Percentiles rank a stretch among this genome's conserved stretches.
phyloP scores from a whole-genome alignment of 2,888 invertebrate genomes.

The Tryphoninae sp. region DNA sequence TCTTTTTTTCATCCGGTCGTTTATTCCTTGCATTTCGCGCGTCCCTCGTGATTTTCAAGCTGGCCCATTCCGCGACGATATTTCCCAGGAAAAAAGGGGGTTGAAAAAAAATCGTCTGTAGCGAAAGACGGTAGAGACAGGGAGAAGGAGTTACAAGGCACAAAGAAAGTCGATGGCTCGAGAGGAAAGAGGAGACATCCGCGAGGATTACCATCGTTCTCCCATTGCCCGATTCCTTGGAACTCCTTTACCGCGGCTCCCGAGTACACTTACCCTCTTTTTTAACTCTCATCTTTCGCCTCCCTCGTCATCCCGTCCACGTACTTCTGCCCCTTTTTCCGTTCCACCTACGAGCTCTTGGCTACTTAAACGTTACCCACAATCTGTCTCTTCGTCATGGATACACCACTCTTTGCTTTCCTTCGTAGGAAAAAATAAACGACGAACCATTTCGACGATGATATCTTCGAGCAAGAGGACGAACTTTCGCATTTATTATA shows the following conservation, averaged over 20 bases:
- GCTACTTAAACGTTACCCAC: not conserved
- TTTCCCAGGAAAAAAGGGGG: constrained; percentile 41
- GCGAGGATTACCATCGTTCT: constrained; percentile 59
- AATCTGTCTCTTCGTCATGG: too few species aligned
- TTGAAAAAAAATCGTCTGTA: constrained; percentile 23
- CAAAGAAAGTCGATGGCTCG: constrained; percentile 40
- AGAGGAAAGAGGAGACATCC: constrained; percentile 55
- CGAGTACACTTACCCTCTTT: constrained; percentile 10
- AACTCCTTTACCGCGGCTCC: constrained; percentile 19
- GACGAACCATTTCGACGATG: not conserved
- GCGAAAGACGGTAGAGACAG: constrained; percentile 20
- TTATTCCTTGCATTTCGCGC: constrained; percentile 55
- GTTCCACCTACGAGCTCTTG: not conserved
- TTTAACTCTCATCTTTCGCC: constrained; percentile 24
- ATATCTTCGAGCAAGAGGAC: too few species aligned
- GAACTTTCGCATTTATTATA: not conserved
- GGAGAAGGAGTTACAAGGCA: constrained; percentile 42
- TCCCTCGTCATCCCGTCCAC: not conserved
- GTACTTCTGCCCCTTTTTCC: not conserved
- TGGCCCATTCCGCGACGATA: constrained; percentile 36
- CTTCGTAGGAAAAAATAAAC: not conserved
- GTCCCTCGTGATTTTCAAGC: not conserved
- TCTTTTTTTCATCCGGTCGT: constrained; percentile 31
- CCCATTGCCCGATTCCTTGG: constrained; percentile 50
- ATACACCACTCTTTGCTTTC: too few species aligned